These are phyloP conservation scores for Gallinago media DNA, from an alignment of 2,113 vertebrate species.

Conservation along the genomic window DNA sequence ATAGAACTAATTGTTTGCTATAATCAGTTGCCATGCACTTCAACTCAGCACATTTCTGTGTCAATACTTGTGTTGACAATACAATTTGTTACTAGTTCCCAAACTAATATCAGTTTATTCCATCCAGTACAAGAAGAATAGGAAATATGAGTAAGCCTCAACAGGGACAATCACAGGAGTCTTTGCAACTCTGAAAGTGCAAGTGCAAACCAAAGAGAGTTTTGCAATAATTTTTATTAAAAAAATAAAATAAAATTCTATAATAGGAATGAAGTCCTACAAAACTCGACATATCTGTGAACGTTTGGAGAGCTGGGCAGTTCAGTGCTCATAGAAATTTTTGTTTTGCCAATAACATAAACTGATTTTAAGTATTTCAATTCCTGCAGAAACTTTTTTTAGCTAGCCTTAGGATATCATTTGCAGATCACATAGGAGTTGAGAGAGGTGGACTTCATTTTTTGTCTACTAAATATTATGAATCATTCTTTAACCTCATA, in stretches of 20 bases:
- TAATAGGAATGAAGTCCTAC: background rate
- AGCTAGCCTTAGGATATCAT: background rate
- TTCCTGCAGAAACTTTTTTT: background rate
- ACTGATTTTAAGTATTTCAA: background rate
- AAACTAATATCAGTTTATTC: background rate
- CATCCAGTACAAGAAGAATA: background rate
- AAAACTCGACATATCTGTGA: background rate
- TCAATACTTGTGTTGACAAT: background rate
- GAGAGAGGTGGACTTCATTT: background rate
- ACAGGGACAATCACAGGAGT: background rate
- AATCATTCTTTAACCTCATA: background rate
- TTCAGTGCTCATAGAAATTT: background rate
- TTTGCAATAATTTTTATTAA: background rate
- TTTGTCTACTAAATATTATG: background rate
- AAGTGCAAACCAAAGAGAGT: background rate
- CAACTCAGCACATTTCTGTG: fast-evolving
- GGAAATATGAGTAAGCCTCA: background rate
- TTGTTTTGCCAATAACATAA: background rate
- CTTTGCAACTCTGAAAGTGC: background rate
- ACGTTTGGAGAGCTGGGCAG: fast-evolving
- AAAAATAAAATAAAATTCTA: background rate
- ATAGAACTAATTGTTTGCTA: background rate
- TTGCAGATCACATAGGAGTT: background rate
- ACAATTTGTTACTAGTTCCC: background rate
- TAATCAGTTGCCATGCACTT: background rate